Evolutionary conservation across 1,140 invertebrate species (phyloP).

Genomic region (Caenorhabditis elegans): DNA sequence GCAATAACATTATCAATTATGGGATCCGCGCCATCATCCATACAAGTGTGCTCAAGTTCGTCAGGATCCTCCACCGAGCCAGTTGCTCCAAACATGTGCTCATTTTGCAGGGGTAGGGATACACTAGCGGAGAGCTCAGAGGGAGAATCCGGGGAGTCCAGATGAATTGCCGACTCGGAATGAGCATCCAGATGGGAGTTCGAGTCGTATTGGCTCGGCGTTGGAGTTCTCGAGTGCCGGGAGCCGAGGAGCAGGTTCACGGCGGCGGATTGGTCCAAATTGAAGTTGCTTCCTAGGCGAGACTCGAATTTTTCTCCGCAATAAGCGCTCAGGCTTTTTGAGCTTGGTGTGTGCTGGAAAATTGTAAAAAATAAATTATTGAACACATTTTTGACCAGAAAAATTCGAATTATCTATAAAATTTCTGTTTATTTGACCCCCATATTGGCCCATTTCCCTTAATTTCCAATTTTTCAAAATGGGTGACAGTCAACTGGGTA

Average conservation of each 20-base stretch:
- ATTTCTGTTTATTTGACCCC: too few relatives aligned
- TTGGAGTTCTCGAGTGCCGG: background rate
- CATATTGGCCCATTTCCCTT: too few relatives aligned
- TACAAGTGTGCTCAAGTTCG: background rate
- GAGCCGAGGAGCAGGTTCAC: background rate
- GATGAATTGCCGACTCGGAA: background rate
- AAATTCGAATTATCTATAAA: too few relatives aligned
- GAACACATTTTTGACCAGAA: too few relatives aligned
- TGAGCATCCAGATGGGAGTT: background rate
- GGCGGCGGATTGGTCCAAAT: background rate
- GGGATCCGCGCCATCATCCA: background rate
- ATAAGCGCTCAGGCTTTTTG: background rate
- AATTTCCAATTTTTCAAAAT: too few relatives aligned
- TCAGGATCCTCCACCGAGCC: background rate
- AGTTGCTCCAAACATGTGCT: background rate
- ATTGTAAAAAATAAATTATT: too few relatives aligned
- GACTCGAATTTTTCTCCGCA: conserved; percentile 8
- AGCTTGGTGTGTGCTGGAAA: background rate
- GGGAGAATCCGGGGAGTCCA: background rate
- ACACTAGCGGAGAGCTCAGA: background rate
- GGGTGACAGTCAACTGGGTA: too few relatives aligned
- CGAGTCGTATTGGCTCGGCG: background rate
- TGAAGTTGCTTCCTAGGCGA: conserved; percentile 10
- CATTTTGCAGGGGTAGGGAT: background rate
- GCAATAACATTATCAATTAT: conserved; percentile 21